phyloP scores from a whole-genome alignment of 2,797 vertebrate genomes.

The Coluber constrictor region DNA sequence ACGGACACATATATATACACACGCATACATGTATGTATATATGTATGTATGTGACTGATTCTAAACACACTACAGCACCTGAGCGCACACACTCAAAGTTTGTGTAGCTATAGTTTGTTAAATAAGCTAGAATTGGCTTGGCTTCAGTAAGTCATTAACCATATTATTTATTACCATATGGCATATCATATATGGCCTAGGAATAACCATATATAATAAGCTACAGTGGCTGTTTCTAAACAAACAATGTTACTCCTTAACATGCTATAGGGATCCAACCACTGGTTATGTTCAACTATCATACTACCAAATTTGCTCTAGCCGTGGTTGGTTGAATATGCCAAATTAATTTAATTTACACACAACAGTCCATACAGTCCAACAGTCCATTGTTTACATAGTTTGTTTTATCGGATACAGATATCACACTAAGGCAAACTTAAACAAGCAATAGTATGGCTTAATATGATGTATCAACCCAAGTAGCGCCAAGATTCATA shows the following conservation, averaged over 20 bases:
- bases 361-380: neutral
- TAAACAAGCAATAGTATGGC: neutral
- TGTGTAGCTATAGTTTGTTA: neutral
- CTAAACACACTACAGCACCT: neutral
- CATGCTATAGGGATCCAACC: neutral
- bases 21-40: no score
- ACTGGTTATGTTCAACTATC: neutral
- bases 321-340: neutral
- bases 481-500: neutral
- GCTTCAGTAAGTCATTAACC: neutral
- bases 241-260: neutral
- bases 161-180: neutral
- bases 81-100: neutral
- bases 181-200: neutral
- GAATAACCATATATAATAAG: neutral
- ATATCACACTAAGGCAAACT: neutral
- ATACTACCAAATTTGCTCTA: neutral
- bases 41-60: no score
- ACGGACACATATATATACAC: no score
- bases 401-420: neutral
- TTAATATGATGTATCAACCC: neutral
- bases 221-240: neutral
- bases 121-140: neutral
- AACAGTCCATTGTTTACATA: neutral
- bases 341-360: neutral